Percentiles rank a stretch among this genome's conserved stretches.
These are phyloP conservation scores for Fragum whitleyi DNA, from an alignment of 2,888 invertebrate species.

Conservation along the genomic window DNA sequence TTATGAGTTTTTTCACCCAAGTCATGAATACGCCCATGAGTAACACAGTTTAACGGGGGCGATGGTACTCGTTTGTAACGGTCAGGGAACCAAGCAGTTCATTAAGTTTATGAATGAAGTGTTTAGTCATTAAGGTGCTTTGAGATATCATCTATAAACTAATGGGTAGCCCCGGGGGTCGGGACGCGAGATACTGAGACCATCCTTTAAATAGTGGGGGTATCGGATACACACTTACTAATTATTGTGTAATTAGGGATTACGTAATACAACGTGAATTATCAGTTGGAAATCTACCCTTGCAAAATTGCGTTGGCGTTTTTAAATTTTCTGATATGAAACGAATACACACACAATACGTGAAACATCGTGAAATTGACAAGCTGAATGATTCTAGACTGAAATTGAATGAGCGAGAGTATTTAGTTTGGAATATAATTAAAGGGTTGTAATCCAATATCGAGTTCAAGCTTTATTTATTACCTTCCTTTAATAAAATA, in stretches of 20 bases:
- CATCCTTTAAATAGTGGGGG: background rate
- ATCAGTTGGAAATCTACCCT: background rate
- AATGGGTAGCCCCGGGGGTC: conserved; percentile 21
- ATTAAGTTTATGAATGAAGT: background rate
- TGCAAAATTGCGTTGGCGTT: background rate
- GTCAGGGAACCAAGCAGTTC: background rate
- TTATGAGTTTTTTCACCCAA: too few species aligned
- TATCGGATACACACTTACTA: background rate
- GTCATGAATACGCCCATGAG: too few species aligned
- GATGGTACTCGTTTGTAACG: background rate
- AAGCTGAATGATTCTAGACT: too few species aligned
- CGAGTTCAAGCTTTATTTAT: too few species aligned
- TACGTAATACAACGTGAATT: background rate
- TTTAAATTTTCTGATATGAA: too few species aligned
- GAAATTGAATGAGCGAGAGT: too few species aligned
- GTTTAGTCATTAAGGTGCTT: background rate
- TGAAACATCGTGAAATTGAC: too few species aligned
- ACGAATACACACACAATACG: too few species aligned
- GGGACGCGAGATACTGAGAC: conserved; percentile 9
- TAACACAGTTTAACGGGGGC: too few species aligned
- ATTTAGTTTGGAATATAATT: too few species aligned
- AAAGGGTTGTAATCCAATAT: too few species aligned
- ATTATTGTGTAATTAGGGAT: background rate
- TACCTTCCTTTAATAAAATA: too few species aligned
- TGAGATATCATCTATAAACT: background rate